These are phyloP conservation scores for Heliconius hewitsoni DNA, from an alignment of 1,140 invertebrate species.

Conservation along the genomic window DNA sequence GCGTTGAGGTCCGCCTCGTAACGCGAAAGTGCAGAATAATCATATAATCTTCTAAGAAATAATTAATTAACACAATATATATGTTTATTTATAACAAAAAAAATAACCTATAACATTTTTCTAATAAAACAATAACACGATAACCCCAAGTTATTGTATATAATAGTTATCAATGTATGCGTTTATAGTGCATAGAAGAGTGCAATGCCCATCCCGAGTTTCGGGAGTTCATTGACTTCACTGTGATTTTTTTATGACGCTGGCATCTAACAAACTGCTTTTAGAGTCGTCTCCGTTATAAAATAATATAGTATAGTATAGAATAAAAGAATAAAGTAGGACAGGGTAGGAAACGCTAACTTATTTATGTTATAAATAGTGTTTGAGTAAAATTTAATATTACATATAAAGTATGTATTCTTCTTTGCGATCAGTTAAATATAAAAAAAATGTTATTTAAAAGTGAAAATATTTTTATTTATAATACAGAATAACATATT, in stretches of 20 bases:
- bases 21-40: too few relatives aligned
- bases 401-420: too few relatives aligned
- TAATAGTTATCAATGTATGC: conserved; percentile 29
- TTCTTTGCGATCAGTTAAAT: too few relatives aligned
- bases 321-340: not conserved
- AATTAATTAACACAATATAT: too few relatives aligned
- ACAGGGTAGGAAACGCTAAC: too few relatives aligned
- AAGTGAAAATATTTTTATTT: too few relatives aligned
- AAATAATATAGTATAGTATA: not conserved
- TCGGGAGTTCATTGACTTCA: conserved; percentile 45
- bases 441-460: too few relatives aligned
- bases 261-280: conserved; percentile 10
- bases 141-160: conserved; percentile 15
- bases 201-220: conserved; percentile 48
- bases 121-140: not conserved
- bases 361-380: too few relatives aligned
- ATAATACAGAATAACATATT: too few relatives aligned
- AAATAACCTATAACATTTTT: not conserved
- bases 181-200: conserved; percentile 40
- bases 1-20: too few relatives aligned
- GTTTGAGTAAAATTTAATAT: too few relatives aligned
- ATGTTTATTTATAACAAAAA: not conserved
- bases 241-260: conserved; percentile 55
- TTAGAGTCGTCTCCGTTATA: not conserved
- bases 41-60: too few relatives aligned